Base-by-base conservation (phyloP, 2,113 vertebrate genomes). In the Sorex fumeus region DNA sequence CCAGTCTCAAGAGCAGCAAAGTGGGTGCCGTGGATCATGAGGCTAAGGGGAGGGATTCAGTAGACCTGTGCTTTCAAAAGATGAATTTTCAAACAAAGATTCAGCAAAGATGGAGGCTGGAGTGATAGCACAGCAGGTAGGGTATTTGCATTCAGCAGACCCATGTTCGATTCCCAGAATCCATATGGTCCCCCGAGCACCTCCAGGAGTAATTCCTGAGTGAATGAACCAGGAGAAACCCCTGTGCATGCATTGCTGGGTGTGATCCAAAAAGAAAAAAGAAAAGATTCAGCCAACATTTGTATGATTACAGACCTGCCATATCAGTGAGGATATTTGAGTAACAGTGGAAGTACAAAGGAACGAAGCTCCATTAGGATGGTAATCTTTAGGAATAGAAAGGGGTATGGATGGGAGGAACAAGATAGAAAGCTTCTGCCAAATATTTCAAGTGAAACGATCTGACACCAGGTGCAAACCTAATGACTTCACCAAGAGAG, bases 311-410 rank as follows among this genome's bases (percentile, higher is more conserved):
- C 15, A 76, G 47, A 43, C 43, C 16, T 21, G 15, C 0, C 0
- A 32, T 18, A 30, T 36, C 40, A n/a, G 27, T 40, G 45, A 69
- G 19, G 53, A 72, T 91, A 88, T 83, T 88, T 82, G 85, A 88
- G 79, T 25, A 69, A 53, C 85, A 57, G 70, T 64, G 79, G 74
- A 90, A 76, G 13, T 27, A 15, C 43, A 16, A 66, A 87, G 18
- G 69, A 77, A 47, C 40, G 72, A 8, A 91, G 30, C 23, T 53
- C 93, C 60, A 34, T n/a, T 79, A 69, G 45, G n/a, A 80, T 53
- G 8, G 27, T 67, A 85, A 28, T 40, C 27, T 72, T 71, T 83
- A 11, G 70, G 84, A 84, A 87, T 53, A 94, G 78, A 81, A 6
- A 30, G 80, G 25, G 87, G 25, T 30, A 87, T 60, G 32, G 40